Conservation (phyloP, 2,888 invertebrate species). For the Serripes groenlandicus region DNA sequence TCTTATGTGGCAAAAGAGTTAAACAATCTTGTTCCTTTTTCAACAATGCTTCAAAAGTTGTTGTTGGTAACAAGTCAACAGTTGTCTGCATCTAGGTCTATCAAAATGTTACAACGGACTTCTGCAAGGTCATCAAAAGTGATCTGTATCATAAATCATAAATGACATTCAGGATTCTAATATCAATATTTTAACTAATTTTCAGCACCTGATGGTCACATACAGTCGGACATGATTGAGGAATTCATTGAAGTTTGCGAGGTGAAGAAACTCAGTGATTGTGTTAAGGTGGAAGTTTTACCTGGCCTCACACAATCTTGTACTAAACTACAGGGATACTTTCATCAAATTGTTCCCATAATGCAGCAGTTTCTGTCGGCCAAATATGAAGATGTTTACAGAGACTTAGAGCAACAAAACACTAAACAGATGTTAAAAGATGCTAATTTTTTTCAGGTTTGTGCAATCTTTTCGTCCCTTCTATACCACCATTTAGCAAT, state of each 20-base stretch:
- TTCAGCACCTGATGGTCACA: constrained; percentile 10
- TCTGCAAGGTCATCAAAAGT: no score
- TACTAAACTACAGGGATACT: constrained; percentile 72
- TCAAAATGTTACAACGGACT: no score
- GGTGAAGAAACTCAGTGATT: constrained; percentile 75
- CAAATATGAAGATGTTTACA: constrained; percentile 73
- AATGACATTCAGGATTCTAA: no score
- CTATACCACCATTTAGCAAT: not conserved
- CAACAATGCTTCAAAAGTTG: no score
- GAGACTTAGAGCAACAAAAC: constrained; percentile 55
- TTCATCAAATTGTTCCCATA: constrained; percentile 75
- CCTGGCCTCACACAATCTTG: constrained; percentile 78
- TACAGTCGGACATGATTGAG: constrained; percentile 53
- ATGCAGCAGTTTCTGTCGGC: constrained; percentile 79
- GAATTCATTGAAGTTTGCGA: constrained; percentile 70
- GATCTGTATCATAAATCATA: no score
- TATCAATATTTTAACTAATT: no score
- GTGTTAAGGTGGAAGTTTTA: constrained; percentile 67
- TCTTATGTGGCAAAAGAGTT: no score
- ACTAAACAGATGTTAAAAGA: constrained; percentile 71
- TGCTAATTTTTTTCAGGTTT: constrained; percentile 77
- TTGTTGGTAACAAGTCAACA: no score
- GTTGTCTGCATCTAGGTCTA: no score
- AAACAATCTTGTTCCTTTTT: no score
- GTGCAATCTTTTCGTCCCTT: not conserved